These are phyloP conservation scores for Tetraodon nigroviridis DNA, from an alignment of 2,113 vertebrate species.

Conservation along the genomic window DNA sequence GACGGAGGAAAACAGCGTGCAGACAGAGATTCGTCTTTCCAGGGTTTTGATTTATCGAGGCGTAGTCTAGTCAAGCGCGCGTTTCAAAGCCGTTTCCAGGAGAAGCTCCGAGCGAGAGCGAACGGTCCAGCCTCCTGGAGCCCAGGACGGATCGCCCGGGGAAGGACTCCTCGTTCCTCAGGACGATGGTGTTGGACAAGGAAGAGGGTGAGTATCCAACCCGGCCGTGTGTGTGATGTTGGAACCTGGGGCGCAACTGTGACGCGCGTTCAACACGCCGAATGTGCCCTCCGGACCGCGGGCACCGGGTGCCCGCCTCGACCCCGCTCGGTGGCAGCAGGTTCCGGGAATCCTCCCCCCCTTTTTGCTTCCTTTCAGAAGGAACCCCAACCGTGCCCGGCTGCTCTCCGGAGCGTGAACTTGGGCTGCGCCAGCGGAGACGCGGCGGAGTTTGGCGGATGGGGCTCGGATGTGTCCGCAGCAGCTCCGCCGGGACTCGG, in stretches of 20 bases:
- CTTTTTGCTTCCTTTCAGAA: neutral
- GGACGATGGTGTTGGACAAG: conserved; percentile 99
- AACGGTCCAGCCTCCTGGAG: conserved; percentile 79
- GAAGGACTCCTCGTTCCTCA: conserved; percentile 82
- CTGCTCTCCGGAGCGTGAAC: conserved; percentile 29
- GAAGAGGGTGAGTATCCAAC: conserved; percentile 89
- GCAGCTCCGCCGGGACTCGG: neutral
- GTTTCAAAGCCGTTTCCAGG: conserved; percentile 64
- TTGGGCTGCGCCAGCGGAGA: conserved; percentile 19
- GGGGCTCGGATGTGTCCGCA: too few relatives aligned
- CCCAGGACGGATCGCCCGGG: conserved; percentile 84
- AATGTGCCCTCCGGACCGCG: conserved; percentile 25
- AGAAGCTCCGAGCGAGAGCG: conserved; percentile 53
- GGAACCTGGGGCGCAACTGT: conserved; percentile 26
- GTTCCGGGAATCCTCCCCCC: conserved; percentile 6
- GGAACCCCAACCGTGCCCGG: neutral
- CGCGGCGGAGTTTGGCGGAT: conserved; percentile 28
- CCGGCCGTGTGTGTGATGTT: conserved; percentile 10
- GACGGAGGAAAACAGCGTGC: conserved; percentile 36
- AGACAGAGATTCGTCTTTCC: conserved; percentile 56
- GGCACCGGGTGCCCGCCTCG: conserved; percentile 19
- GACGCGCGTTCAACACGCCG: conserved; percentile 3
- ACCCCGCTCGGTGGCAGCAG: conserved; percentile 15
- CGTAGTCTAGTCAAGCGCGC: conserved; percentile 62
- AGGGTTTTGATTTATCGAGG: conserved; percentile 57